Base-by-base conservation (phyloP, 2,113 vertebrate species). In the Ammodytes dubius region DNA sequence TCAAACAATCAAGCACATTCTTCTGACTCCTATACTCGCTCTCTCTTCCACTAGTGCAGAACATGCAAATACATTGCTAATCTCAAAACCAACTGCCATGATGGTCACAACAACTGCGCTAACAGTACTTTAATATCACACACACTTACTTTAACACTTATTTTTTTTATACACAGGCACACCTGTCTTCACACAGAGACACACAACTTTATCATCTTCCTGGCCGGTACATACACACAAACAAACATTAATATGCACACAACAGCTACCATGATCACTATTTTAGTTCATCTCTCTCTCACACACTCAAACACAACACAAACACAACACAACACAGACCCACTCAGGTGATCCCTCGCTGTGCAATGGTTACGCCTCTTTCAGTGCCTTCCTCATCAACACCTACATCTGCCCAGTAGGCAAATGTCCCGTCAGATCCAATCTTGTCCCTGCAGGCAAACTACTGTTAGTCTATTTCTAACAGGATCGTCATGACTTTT, bases 361-460 rank as follows among this genome's bases (percentile, higher is more conserved):
- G 27, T 27, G 27, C 27, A 27, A 27, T 27, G 27, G 27, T 27
- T 27, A 27, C 27, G 27, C 27, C 27, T 27, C 27, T 58, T 65
- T 86, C 75, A 72, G 49, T 45, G 17, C 54, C 54, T 73, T 74
- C 84, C 56, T 85, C 70, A 69, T 76, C 77, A 72, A 12, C 67
- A 67, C 39, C 58, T 74, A 40, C 58, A 71, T 82, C 56, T 63
- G 53, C 4, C 57, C 61, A 57, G 74, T 39, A 35, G 67, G 66
- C 63, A 82, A 70, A 86, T 80, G 57, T 69, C 77, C 76, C 73
- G 39, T 71, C 75, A 82, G 88, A 88, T 83, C 46, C 8, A 72
- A 75, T 79, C 89, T 79, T 14, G 37, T 66, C 47, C 73, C 61
- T 60, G 53, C 39, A 63, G 70, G 47, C 67, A 27, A 59, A 46